Evolutionary conservation across 2,888 invertebrate species (phyloP).

Genomic region (Xestoiulus laeticollis): DNA sequence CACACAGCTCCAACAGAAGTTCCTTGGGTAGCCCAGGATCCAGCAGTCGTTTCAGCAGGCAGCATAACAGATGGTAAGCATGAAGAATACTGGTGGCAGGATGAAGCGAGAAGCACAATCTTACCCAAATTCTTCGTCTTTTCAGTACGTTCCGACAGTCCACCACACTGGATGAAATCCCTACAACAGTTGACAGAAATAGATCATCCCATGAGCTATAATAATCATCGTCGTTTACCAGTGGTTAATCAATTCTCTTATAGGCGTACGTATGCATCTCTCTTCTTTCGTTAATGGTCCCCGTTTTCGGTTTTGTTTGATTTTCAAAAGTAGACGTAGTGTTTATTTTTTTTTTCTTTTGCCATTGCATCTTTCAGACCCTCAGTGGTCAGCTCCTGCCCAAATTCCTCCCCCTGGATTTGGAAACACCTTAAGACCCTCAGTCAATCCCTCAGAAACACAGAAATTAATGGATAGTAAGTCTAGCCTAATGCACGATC

Average conservation of each 20-base stretch:
- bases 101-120: not conserved
- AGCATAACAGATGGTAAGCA: slow-evolving; percentile 65
- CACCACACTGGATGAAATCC: slow-evolving; percentile 66
- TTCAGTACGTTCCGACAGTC: slow-evolving; percentile 62
- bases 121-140: slow-evolving; percentile 47
- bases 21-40: slow-evolving; percentile 93
- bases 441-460: slow-evolving; percentile 51
- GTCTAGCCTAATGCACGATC: not conserved
- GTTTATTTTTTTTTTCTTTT: slow-evolving; percentile 51
- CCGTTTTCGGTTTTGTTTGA: slow-evolving; percentile 30
- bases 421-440: slow-evolving; percentile 52
- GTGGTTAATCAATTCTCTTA: slow-evolving; percentile 51
- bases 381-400: slow-evolving; percentile 53
- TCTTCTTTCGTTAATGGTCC: not conserved
- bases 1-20: slow-evolving; percentile 47
- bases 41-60: slow-evolving; percentile 85
- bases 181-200: slow-evolving; percentile 65
- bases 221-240: slow-evolving; percentile 54
- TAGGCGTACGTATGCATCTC: slow-evolving; percentile 23
- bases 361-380: slow-evolving; percentile 51
- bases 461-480: slow-evolving; percentile 54
- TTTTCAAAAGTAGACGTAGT: slow-evolving; percentile 42
- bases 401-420: slow-evolving; percentile 56
- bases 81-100: not conserved
- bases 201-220: slow-evolving; percentile 59